Evolutionary conservation across 2,888 invertebrate species (phyloP).

Genomic region (Dorcus hopei): DNA sequence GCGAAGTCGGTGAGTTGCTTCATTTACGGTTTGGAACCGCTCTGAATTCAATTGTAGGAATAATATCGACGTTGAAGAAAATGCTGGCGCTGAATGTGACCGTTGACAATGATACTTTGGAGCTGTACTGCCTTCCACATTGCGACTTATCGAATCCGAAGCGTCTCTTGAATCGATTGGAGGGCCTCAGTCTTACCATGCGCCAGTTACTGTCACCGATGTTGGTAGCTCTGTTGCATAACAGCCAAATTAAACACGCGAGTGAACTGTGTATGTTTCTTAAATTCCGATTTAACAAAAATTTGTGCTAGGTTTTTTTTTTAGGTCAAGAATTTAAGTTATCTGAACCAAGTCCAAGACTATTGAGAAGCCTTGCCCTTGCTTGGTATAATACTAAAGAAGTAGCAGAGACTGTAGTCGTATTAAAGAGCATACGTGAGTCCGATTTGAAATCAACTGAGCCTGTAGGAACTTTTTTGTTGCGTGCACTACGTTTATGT

Average conservation of each 20-base stretch:
- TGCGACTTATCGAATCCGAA: conserved; percentile 53
- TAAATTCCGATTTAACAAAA: background rate
- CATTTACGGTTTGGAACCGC: conserved; percentile 2
- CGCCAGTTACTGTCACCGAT: conserved; percentile 35
- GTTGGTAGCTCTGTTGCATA: conserved; percentile 49
- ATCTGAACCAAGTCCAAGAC: conserved; percentile 51
- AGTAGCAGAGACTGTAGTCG: conserved; percentile 48
- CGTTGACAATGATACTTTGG: conserved; percentile 58
- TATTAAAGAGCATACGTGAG: conserved; percentile 51
- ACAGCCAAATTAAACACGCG: conserved; percentile 50
- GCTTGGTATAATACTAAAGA: conserved; percentile 53
- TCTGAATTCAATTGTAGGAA: conserved; percentile 41
- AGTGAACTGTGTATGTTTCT: conserved; percentile 51
- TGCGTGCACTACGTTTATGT: conserved; percentile 50
- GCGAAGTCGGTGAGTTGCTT: conserved; percentile 52
- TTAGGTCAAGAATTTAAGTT: conserved; percentile 40
- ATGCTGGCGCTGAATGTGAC: conserved; percentile 56
- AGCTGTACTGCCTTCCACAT: conserved; percentile 54
- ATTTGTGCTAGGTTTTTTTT: background rate
- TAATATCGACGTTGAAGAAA: conserved; percentile 53
- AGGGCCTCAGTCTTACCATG: conserved; percentile 45
- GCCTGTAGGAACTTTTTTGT: conserved; percentile 56
- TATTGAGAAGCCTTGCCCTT: conserved; percentile 52
- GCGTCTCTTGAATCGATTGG: conserved; percentile 52
- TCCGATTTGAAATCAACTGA: conserved; percentile 50